Conservation (phyloP, 2,113 vertebrate species). For the Dipodomys ordii region DNA sequence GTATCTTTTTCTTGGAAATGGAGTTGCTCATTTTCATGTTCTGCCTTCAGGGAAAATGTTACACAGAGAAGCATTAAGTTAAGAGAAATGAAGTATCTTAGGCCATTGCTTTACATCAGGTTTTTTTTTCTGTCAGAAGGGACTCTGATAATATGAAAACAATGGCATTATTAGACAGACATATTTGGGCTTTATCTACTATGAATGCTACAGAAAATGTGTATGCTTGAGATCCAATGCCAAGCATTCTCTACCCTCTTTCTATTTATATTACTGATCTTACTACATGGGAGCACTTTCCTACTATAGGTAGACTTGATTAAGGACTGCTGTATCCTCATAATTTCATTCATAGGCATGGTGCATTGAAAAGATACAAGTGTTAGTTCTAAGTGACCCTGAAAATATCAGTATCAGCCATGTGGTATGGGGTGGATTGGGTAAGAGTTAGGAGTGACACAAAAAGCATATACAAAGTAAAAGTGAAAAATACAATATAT, state of each 20-base stretch:
- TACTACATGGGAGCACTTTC: background rate
- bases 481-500: background rate
- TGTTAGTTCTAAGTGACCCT: background rate
- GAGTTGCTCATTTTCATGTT: background rate
- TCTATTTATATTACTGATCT: background rate
- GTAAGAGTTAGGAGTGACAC: background rate
- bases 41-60: background rate
- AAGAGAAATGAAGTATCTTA: background rate
- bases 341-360: no score
- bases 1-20: background rate
- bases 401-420: background rate
- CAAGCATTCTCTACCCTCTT: background rate
- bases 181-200: background rate
- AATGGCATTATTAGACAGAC: background rate
- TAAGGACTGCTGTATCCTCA: rapidly evolving
- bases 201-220: background rate
- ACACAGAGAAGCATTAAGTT: background rate
- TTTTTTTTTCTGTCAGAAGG: background rate
- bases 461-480: background rate
- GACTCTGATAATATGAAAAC: background rate
- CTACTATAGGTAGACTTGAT: background rate
- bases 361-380: background rate
- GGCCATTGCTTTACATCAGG: background rate
- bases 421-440: no score
- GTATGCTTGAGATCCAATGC: background rate